Conservation (phyloP, 2,888 invertebrate genomes). For the Nematopogon swammerdamellus region DNA sequence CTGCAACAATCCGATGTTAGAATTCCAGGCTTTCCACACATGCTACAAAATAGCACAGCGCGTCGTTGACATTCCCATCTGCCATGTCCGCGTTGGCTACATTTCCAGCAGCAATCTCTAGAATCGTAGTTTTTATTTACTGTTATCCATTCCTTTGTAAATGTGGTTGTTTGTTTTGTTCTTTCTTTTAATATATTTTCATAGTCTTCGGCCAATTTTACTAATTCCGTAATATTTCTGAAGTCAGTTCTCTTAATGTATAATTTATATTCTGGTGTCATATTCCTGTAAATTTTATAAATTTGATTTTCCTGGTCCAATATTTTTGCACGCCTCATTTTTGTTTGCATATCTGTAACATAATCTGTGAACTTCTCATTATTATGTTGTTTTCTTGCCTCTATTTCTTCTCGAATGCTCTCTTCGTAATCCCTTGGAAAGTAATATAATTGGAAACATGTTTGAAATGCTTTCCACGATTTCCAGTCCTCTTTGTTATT, state of each 20-base stretch:
- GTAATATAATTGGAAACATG: neutral
- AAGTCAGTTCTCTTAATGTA: neutral
- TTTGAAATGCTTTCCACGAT: too few relatives aligned
- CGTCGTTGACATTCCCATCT: neutral
- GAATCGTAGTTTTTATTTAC: neutral
- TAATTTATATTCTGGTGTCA: neutral
- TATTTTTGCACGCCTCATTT: neutral
- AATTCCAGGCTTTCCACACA: neutral
- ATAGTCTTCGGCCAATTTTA: neutral
- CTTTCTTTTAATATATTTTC: neutral
- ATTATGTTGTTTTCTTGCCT: neutral
- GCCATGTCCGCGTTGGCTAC: neutral
- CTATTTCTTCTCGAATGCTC: neutral
- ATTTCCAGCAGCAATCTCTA: neutral
- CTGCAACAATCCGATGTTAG: neutral
- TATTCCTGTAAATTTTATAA: neutral
- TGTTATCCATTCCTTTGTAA: neutral
- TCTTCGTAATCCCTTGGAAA: neutral
- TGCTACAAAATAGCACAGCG: too few relatives aligned
- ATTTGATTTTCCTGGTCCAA: neutral
- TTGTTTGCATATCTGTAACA: neutral
- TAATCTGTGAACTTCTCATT: neutral
- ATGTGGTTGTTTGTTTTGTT: neutral
- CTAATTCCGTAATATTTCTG: neutral
- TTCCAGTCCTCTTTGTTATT: too few relatives aligned